Base-by-base conservation (phyloP, 2,113 vertebrate genomes). In the Enhydra lutris region DNA sequence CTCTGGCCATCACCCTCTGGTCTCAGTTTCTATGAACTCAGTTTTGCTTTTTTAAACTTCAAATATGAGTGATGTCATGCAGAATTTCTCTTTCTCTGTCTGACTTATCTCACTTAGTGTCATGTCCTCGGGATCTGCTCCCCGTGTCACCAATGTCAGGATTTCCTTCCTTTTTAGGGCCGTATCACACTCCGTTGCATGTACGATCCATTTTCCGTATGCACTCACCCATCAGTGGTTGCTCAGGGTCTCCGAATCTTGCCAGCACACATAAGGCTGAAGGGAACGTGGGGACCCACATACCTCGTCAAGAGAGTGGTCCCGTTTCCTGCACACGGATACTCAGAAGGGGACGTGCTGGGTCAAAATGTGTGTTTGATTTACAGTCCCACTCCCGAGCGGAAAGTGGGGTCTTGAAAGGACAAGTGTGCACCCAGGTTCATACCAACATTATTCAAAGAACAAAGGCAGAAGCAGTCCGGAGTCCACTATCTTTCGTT, bases 371-470 rank as follows among this genome's bases (percentile, higher is more conserved):
- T 26, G 13, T 26, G 31, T 63, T 24, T 52, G 34, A 55, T 24
- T 20, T 20, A 61, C 23, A 39, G 10, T 24, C 31, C 20, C 39
- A 23, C 31, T 47, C 0, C 26, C 1, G 4, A 67, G 31, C 2
- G 9, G 24, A 85, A 13, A 67, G 10, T 47, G 20, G 0, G 12
- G 24, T 13, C 17, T 82, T 2, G 12, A 45, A 23, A 47, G 39
- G 45, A 24, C 34, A 14, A 24, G 15, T 59, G 36, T 4, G 31
- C 14, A 1, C 45, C 2, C 17, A 2, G 7, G 55, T 81, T 21
- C n/a, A 17, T 1, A 12, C 1, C 2, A 7, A 17, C 7, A 1
- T 29, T 34, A 29, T 3, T 52, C 47, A 67, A 59, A 26, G 3
- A n/a, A 83, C 29, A 61, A 45, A 83, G 17, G 17, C 9, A 8